Evolutionary conservation across 2,888 invertebrate species (phyloP).

Genomic region (Tubiluchus corallicola): DNA sequence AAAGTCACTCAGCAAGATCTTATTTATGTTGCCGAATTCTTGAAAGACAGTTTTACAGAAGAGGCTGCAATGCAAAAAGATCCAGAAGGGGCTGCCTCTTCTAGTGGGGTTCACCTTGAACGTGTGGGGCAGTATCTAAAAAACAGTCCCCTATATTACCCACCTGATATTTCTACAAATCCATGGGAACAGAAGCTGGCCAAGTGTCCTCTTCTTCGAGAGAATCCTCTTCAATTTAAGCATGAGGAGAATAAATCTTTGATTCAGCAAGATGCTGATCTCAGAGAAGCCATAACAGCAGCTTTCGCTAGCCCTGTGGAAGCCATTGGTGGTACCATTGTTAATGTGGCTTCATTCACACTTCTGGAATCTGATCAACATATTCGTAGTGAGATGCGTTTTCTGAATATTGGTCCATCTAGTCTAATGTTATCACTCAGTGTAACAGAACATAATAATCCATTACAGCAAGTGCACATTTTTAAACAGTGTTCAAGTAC

Average conservation of each 20-base stretch:
- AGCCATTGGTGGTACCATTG: no score
- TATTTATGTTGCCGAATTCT: constrained; percentile 71
- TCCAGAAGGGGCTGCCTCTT: no score
- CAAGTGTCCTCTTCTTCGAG: constrained; percentile 47
- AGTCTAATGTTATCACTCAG: no score
- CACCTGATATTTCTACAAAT: constrained; percentile 49
- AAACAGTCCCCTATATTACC: constrained; percentile 47
- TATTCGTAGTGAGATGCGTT: no score
- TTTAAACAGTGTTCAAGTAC: not conserved
- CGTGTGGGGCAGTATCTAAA: constrained; percentile 74
- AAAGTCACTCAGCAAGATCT: constrained; percentile 74
- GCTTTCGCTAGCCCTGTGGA: no score
- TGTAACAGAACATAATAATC: no score
- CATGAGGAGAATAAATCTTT: constrained; percentile 56
- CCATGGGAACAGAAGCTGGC: constrained; percentile 45
- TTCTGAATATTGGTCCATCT: no score
- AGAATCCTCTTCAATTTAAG: constrained; percentile 51
- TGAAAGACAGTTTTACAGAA: constrained; percentile 53
- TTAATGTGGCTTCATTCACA: no score
- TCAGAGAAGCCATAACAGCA: no score
- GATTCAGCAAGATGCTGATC: constrained; percentile 53
- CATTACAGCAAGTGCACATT: no score
- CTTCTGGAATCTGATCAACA: no score
- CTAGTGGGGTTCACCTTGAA: constrained; percentile 67
- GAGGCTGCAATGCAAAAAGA: constrained; percentile 22